Conservation (phyloP, 2,113 vertebrate species). For the Anhinga rufa region DNA sequence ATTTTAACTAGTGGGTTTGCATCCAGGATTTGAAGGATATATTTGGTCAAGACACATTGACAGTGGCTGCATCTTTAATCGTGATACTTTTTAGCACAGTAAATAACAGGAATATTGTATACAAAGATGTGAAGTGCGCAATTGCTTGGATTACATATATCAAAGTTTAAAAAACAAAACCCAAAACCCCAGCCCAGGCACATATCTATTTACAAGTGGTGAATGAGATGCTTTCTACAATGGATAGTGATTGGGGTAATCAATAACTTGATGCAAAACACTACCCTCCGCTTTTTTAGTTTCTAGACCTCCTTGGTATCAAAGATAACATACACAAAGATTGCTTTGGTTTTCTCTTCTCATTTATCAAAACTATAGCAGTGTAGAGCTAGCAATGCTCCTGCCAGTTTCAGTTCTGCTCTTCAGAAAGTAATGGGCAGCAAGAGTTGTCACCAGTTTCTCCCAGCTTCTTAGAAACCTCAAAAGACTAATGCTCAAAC, state of each 20-base stretch:
- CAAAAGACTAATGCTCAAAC: not conserved
- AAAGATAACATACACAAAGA: not conserved
- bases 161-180: not conserved
- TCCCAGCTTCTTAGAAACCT: not conserved
- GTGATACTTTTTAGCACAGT: not conserved
- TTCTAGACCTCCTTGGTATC: not conserved
- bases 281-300: not conserved
- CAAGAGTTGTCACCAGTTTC: not conserved
- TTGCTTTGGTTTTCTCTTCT: not conserved
- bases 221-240: not conserved
- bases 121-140: not conserved
- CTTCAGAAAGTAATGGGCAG: not conserved
- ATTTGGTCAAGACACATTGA: not conserved
- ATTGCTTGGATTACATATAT: not conserved
- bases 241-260: not conserved
- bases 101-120: not conserved
- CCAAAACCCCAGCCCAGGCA: not conserved
- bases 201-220: not conserved
- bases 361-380: not conserved
- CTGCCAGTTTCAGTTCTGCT: constrained; percentile 5
- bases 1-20: not conserved
- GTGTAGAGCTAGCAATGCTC: not conserved
- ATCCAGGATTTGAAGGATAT: not conserved
- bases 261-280: not conserved
- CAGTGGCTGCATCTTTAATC: not conserved